phyloP scores from a whole-genome alignment of 1,140 invertebrate genomes.

The Epicauta chinensis region DNA sequence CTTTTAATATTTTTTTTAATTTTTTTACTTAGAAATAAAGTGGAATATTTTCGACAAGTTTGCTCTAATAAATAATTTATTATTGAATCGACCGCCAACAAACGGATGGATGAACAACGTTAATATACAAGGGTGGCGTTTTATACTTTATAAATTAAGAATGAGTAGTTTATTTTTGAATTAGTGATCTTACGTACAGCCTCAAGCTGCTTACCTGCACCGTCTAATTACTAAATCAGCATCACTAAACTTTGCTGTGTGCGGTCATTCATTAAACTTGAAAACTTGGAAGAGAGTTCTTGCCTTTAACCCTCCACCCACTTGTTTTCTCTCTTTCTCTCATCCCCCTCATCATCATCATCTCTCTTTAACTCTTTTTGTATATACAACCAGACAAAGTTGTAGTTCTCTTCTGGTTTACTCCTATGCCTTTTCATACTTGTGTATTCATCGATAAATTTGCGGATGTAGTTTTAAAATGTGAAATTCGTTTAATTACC shows the following conservation, averaged over 20 bases:
- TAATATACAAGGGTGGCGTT: too few species aligned
- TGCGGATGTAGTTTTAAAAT: conserved; percentile 18
- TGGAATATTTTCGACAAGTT: background rate
- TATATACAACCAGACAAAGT: too few species aligned
- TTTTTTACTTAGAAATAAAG: conserved; percentile 1
- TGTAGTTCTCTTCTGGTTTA: too few species aligned
- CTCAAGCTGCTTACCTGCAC: conserved; percentile 18
- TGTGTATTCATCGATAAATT: too few species aligned
- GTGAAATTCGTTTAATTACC: conserved; percentile 25
- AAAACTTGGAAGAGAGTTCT: conserved; percentile 25
- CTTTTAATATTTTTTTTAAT: conserved; percentile 1
- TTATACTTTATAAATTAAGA: too few species aligned
- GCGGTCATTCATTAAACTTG: conserved; percentile 35
- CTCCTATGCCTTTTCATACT: too few species aligned
- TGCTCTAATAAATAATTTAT: too few species aligned
- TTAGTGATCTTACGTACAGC: conserved; percentile 15
- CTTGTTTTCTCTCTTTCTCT: too few species aligned
- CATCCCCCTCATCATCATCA: too few species aligned
- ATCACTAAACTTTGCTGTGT: conserved; percentile 33
- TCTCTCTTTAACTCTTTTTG: too few species aligned
- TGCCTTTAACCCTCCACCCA: conserved; percentile 2
- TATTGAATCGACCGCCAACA: too few species aligned
- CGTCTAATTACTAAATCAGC: conserved; percentile 37
- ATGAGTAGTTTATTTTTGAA: conserved; percentile 23
- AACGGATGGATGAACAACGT: too few species aligned